Conservation (phyloP, 1,140 invertebrate species). For the Popillia japonica region DNA sequence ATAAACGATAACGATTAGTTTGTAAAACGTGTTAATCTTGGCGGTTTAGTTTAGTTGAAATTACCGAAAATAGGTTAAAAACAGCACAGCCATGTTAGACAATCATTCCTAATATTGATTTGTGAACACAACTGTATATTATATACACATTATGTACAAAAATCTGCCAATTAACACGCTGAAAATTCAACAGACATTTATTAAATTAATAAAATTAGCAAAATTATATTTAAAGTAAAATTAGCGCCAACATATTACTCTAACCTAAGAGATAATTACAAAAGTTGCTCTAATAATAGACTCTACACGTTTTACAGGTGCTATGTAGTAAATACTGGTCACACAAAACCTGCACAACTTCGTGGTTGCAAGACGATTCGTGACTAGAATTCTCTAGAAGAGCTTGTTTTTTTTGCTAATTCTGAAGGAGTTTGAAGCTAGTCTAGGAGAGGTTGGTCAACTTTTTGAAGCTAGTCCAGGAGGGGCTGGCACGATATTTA, state of each 20-base stretch:
- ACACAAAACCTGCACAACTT: too few relatives aligned
- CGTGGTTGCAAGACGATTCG: too few relatives aligned
- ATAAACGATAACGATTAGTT: too few relatives aligned
- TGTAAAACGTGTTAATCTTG: background rate
- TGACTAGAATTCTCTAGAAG: too few relatives aligned
- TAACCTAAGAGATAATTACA: background rate
- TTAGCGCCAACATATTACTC: background rate
- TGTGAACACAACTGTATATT: background rate
- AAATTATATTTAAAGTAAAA: background rate
- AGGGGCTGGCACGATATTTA: too few relatives aligned
- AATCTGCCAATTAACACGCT: background rate
- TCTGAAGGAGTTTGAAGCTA: too few relatives aligned
- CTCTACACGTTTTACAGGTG: too few relatives aligned
- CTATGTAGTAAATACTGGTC: too few relatives aligned
- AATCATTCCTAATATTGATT: background rate
- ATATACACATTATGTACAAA: background rate
- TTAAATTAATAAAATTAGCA: conserved; percentile 1
- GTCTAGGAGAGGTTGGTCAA: too few relatives aligned
- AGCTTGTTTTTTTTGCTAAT: too few relatives aligned
- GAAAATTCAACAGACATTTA: background rate
- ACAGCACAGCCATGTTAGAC: too few relatives aligned
- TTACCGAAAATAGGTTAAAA: background rate
- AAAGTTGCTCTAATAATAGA: background rate
- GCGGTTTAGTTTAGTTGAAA: background rate
- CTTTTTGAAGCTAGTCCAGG: too few relatives aligned